Percentiles rank a stretch among this genome's conserved stretches.
Evolutionary conservation across 2,797 vertebrate species (phyloP).

Genomic region (Benthosema pterotum): DNA sequence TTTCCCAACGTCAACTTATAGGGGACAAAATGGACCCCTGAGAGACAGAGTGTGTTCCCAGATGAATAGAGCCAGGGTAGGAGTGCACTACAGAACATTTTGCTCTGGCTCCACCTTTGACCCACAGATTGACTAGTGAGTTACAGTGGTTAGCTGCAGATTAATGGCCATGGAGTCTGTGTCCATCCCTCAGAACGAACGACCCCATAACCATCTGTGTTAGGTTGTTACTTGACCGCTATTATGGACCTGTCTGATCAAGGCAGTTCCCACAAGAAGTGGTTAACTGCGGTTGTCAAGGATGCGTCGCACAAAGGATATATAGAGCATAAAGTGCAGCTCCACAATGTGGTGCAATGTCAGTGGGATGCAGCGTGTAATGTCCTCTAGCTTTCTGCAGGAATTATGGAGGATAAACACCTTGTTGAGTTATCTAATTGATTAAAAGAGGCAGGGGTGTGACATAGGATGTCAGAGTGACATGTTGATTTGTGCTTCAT

Average conservation of each 20-base stretch:
- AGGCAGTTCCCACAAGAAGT: background rate
- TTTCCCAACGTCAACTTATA: too few species aligned
- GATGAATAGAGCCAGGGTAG: conserved; percentile 9
- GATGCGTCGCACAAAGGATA: background rate
- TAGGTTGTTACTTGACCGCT: conserved; percentile 11
- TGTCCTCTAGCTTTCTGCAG: background rate
- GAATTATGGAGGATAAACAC: background rate
- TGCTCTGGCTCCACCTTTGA: background rate
- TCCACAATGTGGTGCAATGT: background rate
- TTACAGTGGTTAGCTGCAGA: conserved; percentile 9
- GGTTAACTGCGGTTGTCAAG: conserved; percentile 10
- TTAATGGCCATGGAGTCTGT: conserved; percentile 21
- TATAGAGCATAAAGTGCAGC: background rate
- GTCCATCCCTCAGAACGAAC: background rate
- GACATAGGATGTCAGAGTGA: conserved; percentile 13
- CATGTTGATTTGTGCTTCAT: conserved; percentile 18
- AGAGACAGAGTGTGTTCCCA: background rate
- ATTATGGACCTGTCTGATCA: conserved; percentile 25
- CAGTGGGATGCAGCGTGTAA: background rate
- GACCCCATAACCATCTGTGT: conserved; percentile 7
- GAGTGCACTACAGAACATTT: conserved; percentile 7
- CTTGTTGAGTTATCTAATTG: conserved; percentile 5
- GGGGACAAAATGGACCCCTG: too few species aligned
- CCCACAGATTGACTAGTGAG: conserved; percentile 22
- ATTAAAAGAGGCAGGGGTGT: conserved; percentile 25